phyloP scores from a whole-genome alignment of 2,113 vertebrate genomes.

The Asarcornis scutulata region DNA sequence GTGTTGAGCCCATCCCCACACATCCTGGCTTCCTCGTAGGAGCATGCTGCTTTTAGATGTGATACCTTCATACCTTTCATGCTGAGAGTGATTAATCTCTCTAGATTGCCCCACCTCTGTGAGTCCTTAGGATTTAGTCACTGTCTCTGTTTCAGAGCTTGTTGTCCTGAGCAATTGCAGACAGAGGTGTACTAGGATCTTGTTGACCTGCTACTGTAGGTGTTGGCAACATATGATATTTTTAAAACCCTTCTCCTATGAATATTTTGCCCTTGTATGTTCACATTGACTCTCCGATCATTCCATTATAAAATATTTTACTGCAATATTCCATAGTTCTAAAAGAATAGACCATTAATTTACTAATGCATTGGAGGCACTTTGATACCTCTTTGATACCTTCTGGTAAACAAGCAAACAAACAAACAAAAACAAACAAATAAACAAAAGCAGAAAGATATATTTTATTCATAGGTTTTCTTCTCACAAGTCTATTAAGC shows the following conservation, averaged over 20 bases:
- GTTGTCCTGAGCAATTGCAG: neutral
- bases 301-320: neutral
- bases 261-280: fast-evolving
- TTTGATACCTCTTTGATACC: neutral
- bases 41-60: fast-evolving
- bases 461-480: neutral
- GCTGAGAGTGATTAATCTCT: neutral
- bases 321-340: neutral
- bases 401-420: neutral
- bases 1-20: fast-evolving
- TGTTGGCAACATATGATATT: neutral
- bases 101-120: neutral
- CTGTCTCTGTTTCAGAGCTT: neutral
- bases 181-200: neutral
- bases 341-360: neutral
- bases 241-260: neutral
- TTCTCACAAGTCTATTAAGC: neutral
- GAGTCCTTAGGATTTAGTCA: neutral
- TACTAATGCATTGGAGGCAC: neutral
- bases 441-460: neutral
- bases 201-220: neutral
- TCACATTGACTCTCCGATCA: neutral
- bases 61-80: neutral
- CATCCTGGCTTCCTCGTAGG: neutral
- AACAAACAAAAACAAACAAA: neutral